A percentile compares a stretch with the other conserved stretches of the same genome.
These are phyloP conservation scores for Heliocidaris tuberculata DNA, from an alignment of 35 echinoderm and acorn worm genomes.

Conservation along the genomic window DNA sequence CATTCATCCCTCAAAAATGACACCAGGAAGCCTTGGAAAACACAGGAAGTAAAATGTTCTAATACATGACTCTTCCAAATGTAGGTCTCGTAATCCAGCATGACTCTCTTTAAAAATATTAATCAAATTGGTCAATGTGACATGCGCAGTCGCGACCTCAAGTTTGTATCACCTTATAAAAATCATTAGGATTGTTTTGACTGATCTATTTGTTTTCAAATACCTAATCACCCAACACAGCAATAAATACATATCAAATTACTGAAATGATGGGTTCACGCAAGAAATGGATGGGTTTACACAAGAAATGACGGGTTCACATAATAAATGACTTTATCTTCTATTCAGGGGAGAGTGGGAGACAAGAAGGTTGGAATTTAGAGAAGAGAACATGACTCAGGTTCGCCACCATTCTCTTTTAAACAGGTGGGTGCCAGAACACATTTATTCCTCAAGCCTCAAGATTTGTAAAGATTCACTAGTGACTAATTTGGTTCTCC, in stretches of 20 bases:
- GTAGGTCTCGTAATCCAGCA: too few relatives aligned
- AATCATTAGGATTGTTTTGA: too few relatives aligned
- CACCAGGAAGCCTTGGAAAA: too few relatives aligned
- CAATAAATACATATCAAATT: not conserved
- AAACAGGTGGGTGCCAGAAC: slow-evolving; percentile 29
- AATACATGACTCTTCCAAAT: too few relatives aligned
- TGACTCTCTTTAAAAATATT: too few relatives aligned
- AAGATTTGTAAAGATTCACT: not conserved
- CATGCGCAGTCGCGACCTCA: too few relatives aligned
- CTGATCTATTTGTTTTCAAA: too few relatives aligned
- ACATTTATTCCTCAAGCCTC: slow-evolving; percentile 9
- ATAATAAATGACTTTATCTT: not conserved
- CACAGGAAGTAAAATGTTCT: too few relatives aligned
- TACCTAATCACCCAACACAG: not conserved
- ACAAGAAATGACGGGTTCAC: not conserved
- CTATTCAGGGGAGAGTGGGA: not conserved
- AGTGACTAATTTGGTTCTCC: slow-evolving; percentile 14
- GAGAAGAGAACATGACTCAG: not conserved
- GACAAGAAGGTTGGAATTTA: not conserved
- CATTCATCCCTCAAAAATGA: too few relatives aligned
- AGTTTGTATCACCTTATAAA: too few relatives aligned
- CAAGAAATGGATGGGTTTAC: too few relatives aligned
- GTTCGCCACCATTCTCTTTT: not conserved
- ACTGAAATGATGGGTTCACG: not conserved
- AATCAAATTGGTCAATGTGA: too few relatives aligned